Evolutionary conservation across 1,140 invertebrate species (phyloP), one percentile per base, ranked within the genome.

Genomic region (Diachasma alloeum): DNA sequence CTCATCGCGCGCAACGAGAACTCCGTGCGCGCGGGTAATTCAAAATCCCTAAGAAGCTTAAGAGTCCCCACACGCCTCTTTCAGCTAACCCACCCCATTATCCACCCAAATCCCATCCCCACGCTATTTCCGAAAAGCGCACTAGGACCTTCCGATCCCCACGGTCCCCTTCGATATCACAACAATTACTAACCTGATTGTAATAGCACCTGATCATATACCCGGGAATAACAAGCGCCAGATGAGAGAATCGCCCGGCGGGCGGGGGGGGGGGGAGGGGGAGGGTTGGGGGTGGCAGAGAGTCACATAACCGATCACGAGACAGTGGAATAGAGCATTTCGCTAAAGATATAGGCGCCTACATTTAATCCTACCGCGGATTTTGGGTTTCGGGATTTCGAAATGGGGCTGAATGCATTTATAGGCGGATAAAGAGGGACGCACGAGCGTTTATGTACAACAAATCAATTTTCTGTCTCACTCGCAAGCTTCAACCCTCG

Each of bases 191-290:
- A 88, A 89, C 85, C 83, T 85, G 84, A 85, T 86, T 83, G 83
- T 85, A 88, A 86, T 88, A 88, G 84, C 87, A 87, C 84, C 86
- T 87, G 87, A 87, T 88, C 84, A 85, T 84, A 84, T 79, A 84
- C 79, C 72, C 73, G 80, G 73, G 82, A 13, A 82, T 81, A 84
- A 85, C 77, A 80, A 76, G 53, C 70, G 74, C 75, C 46, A 80
- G 79, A 67, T 66, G 77, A 22, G 72, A 53, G 71, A 71, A 67
- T 48, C 15, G 31, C 36, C 37, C 17, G 73, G 31, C 1, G 46
- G 46, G 48, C 15, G 39, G 69, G 17, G 48, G 72, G 71, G 67
- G n/a, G n/a, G n/a, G n/a, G n/a, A n/a, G n/a, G n/a, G n/a, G n/a
- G n/a, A n/a, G n/a, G n/a, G n/a, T n/a, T 31, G 31, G 31, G 2